These are phyloP conservation scores for Scaptomyza pallida DNA, from an alignment of 1,140 invertebrate species.

Conservation along the genomic window DNA sequence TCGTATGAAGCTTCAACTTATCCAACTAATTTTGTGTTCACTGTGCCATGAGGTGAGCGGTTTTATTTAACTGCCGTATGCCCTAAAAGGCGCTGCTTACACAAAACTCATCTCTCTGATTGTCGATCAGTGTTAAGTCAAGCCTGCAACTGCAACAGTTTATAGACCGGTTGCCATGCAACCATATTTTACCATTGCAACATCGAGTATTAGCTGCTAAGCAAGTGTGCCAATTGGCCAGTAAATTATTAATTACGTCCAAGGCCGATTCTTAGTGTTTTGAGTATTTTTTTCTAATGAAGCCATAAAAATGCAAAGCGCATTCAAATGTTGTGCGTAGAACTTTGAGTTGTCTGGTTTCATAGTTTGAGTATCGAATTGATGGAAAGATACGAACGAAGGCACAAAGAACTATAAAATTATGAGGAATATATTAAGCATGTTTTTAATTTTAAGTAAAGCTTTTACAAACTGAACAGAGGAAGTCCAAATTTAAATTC, in stretches of 20 bases:
- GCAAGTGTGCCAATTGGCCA: constrained; percentile 60
- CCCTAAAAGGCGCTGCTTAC: constrained; percentile 33
- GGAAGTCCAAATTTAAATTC: not conserved
- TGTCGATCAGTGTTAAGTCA: constrained; percentile 35
- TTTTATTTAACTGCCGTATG: constrained; percentile 21
- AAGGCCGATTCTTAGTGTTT: constrained; percentile 55
- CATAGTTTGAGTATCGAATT: not conserved
- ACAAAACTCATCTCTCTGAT: constrained; percentile 2
- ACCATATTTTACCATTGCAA: constrained; percentile 29
- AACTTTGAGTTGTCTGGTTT: not conserved
- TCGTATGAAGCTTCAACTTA: constrained; percentile 1
- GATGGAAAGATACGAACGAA: too few relatives aligned
- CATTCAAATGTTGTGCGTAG: constrained; percentile 23
- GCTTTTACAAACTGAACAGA: too few relatives aligned
- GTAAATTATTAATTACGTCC: constrained; percentile 9
- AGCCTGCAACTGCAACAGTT: constrained; percentile 49
- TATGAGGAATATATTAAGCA: too few relatives aligned
- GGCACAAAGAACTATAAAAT: too few relatives aligned
- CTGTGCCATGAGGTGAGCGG: constrained; percentile 56
- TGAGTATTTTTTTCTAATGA: constrained; percentile 57
- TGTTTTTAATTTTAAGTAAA: too few relatives aligned
- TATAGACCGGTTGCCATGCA: constrained; percentile 58
- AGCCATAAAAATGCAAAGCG: constrained; percentile 52
- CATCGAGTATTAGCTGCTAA: constrained; percentile 16
- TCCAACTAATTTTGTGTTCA: constrained; percentile 19